Percentiles rank a stretch among this genome's conserved stretches.
Evolutionary conservation across 2,797 vertebrate genomes (phyloP).

Genomic region (Tamandua tetradactyla): DNA sequence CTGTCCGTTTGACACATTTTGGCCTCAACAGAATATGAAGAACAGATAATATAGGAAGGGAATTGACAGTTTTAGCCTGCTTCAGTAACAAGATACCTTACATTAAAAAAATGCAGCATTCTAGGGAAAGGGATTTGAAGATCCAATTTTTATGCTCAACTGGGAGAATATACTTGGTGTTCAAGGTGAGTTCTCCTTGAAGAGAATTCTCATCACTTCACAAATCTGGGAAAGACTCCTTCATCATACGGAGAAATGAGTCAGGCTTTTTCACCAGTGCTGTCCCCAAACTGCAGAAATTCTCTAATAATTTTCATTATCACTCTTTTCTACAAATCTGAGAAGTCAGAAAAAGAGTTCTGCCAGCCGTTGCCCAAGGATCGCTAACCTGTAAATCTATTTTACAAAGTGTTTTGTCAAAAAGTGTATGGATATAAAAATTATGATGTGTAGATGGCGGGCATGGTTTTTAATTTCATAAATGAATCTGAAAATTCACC

Average conservation of each 20-base stretch:
- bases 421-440: not conserved
- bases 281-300: not conserved
- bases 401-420: not conserved
- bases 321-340: not conserved
- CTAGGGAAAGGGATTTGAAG: not conserved
- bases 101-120: conserved; percentile 44
- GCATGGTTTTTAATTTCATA: conserved; percentile 23
- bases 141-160: not conserved
- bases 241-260: not conserved
- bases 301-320: not conserved
- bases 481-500: not conserved
- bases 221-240: not conserved
- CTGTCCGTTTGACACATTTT: conserved; percentile 66
- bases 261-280: not conserved
- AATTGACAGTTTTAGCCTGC: conserved; percentile 56
- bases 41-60: conserved; percentile 46
- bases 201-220: not conserved
- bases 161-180: not conserved
- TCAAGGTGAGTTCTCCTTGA: not conserved
- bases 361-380: not conserved
- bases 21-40: conserved; percentile 57
- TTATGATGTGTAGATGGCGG: not conserved
- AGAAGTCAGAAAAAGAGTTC: not conserved
- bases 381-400: not conserved
- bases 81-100: conserved; percentile 13